phyloP scores from a whole-genome alignment of 53 echinoderm and acorn worm species.

The Zoroaster sp. region DNA sequence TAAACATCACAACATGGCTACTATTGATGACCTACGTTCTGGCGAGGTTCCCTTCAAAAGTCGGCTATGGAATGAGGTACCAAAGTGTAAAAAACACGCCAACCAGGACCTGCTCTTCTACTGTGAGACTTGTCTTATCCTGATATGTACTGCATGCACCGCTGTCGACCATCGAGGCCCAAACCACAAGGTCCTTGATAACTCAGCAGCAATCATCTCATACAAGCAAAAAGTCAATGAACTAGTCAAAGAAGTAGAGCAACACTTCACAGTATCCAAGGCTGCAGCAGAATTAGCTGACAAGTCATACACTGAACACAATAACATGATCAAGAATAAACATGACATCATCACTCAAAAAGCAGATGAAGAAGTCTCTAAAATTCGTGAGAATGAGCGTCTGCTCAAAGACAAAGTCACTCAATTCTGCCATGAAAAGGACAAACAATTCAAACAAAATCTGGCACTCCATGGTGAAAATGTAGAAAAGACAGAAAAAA shows the following conservation, averaged over 20 bases:
- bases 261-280: not conserved
- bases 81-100: not conserved
- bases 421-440: not conserved
- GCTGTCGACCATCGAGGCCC: not conserved
- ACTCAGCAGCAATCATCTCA: not conserved
- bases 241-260: not conserved
- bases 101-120: not conserved
- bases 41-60: not conserved
- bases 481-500: not conserved
- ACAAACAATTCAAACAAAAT: not conserved
- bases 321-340: not conserved
- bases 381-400: not conserved
- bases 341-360: not conserved
- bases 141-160: not conserved
- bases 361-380: not conserved
- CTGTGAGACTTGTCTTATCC: not conserved
- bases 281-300: not conserved
- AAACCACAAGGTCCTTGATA: not conserved
- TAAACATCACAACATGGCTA: not conserved
- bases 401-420: not conserved
- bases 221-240: not conserved
- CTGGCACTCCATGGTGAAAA: not conserved
- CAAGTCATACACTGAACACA: not conserved
- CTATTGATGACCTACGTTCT: not conserved
- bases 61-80: not conserved